These are phyloP conservation scores for Galemys pyrenaicus DNA, from an alignment of 2,113 vertebrate species.

Conservation along the genomic window DNA sequence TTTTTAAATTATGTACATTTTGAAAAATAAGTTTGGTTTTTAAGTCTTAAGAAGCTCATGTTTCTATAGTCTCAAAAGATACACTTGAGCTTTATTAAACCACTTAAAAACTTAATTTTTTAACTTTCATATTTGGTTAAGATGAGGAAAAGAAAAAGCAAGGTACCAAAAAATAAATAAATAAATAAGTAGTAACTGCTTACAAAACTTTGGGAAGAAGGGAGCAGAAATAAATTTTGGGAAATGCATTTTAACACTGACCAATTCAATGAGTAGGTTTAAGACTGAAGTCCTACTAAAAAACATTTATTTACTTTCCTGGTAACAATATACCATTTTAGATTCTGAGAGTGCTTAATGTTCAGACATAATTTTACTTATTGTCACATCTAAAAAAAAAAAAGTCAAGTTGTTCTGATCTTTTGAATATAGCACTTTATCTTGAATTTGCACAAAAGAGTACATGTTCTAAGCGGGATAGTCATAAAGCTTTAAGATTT, in stretches of 20 bases:
- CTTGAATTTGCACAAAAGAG: not conserved
- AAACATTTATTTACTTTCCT: slow-evolving; percentile 11
- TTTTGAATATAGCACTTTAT: slow-evolving; percentile 52
- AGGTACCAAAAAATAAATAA: not conserved
- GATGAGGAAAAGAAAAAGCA: not conserved
- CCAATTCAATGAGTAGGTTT: not conserved
- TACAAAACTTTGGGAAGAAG: slow-evolving; percentile 6
- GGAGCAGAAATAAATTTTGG: not conserved
- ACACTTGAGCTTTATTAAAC: not conserved
- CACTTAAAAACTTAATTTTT: slow-evolving; percentile 35
- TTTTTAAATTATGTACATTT: not conserved
- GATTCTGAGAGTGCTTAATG: not conserved
- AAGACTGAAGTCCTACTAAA: not conserved
- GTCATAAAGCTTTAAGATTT: slow-evolving; percentile 21
- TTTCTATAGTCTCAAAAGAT: slow-evolving; percentile 43
- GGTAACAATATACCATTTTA: not conserved
- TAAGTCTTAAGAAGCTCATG: slow-evolving; percentile 38
- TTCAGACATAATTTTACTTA: not conserved
- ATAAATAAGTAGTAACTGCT: not conserved
- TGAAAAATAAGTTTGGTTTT: slow-evolving; percentile 23
- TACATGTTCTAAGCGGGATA: not conserved
- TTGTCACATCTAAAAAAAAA: slow-evolving; percentile 44
- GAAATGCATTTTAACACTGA: not conserved
- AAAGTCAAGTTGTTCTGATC: slow-evolving; percentile 46
- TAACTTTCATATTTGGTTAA: not conserved